Conservation (phyloP, 2,797 vertebrate species). For the Nyctalus aviator region DNA sequence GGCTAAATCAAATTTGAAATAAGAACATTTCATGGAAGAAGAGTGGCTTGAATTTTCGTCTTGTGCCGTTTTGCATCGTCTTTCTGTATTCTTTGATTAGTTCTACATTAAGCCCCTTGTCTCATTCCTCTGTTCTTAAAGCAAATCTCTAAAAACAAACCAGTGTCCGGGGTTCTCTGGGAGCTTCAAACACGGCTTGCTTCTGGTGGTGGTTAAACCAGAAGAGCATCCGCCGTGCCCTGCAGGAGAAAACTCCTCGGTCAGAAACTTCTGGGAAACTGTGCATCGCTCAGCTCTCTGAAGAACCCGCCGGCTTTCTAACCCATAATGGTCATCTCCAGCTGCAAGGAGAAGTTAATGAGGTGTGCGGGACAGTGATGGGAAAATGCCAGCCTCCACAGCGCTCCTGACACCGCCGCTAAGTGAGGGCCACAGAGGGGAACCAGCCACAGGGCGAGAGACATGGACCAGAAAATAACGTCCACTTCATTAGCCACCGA, state of each 20-base stretch:
- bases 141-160: neutral
- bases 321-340: slow-evolving; percentile 74
- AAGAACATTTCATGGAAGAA: neutral
- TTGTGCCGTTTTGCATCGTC: neutral
- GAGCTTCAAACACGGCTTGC: neutral
- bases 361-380: slow-evolving; percentile 87
- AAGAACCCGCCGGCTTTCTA: slow-evolving; percentile 75
- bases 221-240: neutral
- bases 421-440: slow-evolving; percentile 74
- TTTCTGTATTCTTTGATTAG: neutral
- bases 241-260: neutral
- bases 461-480: slow-evolving; percentile 88
- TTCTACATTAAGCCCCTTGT: neutral
- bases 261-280: slow-evolving; percentile 85
- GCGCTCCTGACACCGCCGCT: slow-evolving; percentile 77
- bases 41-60: neutral
- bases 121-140: slow-evolving; percentile 9
- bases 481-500: slow-evolving; percentile 86
- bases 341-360: slow-evolving; percentile 87
- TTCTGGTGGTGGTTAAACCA: neutral
- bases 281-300: slow-evolving; percentile 70
- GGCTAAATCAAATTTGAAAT: slow-evolving; percentile 9
- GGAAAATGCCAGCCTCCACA: slow-evolving; percentile 81
- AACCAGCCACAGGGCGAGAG: slow-evolving; percentile 81
- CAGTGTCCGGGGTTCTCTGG: neutral